Evolutionary conservation across 2,113 vertebrate species (phyloP).

Genomic region (Seriola aureovittata): DNA sequence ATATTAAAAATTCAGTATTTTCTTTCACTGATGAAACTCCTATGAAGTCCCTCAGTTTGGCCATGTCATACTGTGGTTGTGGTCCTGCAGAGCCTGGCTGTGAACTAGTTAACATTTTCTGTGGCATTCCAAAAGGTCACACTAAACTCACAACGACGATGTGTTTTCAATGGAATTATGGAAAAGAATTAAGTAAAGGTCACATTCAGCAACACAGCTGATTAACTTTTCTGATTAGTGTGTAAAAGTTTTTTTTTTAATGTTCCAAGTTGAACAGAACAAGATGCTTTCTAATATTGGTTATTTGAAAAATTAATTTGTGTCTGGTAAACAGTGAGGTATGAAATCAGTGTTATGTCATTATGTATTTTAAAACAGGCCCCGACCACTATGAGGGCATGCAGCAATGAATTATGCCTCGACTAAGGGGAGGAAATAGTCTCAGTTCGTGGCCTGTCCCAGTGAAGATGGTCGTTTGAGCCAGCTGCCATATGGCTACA

Average conservation of each 20-base stretch:
- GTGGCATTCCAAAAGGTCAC: constrained; percentile 49
- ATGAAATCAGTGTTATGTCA: background rate
- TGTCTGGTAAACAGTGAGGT: background rate
- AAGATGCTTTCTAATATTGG: background rate
- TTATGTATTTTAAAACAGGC: background rate
- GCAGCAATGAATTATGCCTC: background rate
- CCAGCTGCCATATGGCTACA: constrained; percentile 36
- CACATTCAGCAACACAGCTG: constrained; percentile 13
- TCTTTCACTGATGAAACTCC: constrained; percentile 5
- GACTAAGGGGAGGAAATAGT: background rate
- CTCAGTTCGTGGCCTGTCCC: constrained; percentile 3
- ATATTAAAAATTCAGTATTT: background rate
- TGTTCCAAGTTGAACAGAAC: background rate
- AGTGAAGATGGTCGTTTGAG: background rate
- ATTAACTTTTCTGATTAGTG: constrained; percentile 25
- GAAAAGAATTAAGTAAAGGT: constrained; percentile 41
- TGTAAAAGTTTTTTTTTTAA: background rate
- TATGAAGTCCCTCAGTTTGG: background rate
- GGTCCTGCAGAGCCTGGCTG: background rate
- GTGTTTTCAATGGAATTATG: constrained; percentile 36
- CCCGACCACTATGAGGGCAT: background rate
- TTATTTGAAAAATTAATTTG: background rate
- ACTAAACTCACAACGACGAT: constrained; percentile 15
- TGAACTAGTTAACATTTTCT: constrained; percentile 30
- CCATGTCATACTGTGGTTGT: background rate